Evolutionary conservation across 64 coral and sea anemone genomes (phyloP).

Genomic region (Montipora capricornis): DNA sequence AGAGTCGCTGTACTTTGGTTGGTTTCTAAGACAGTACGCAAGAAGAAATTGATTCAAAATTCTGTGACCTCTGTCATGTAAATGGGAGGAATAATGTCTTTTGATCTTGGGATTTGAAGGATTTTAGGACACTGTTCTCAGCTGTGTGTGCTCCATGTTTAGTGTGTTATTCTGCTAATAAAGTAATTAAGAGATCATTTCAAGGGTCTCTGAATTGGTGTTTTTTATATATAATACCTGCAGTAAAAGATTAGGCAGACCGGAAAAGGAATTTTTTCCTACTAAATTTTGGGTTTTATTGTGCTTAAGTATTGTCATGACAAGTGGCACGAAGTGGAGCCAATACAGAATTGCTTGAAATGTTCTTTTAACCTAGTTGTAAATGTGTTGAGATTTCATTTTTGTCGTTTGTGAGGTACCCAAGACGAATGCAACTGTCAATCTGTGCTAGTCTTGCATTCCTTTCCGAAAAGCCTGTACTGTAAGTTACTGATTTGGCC

Average conservation of each 20-base stretch:
- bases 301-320: not conserved
- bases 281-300: not conserved
- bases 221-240: too few species aligned
- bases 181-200: conserved; percentile 4
- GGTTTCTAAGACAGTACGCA: not conserved
- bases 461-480: not conserved
- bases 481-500: too few species aligned
- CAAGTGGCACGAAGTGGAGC: too few species aligned
- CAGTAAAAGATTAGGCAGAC: not conserved
- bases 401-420: not conserved
- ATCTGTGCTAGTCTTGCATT: not conserved
- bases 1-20: too few species aligned
- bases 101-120: not conserved
- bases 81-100: not conserved
- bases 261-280: too few species aligned
- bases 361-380: conserved; percentile 5
- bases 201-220: not conserved
- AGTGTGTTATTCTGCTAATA: not conserved
- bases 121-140: conserved; percentile 12
- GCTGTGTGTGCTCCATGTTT: conserved; percentile 69
- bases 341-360: conserved; percentile 23
- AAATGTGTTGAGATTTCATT: not conserved
- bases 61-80: too few species aligned
- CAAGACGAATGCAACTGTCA: conserved; percentile 3
- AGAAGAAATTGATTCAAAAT: not conserved